Evolutionary conservation across 2,113 vertebrate genomes (phyloP).

Genomic region (Picathartes gymnocephalus): DNA sequence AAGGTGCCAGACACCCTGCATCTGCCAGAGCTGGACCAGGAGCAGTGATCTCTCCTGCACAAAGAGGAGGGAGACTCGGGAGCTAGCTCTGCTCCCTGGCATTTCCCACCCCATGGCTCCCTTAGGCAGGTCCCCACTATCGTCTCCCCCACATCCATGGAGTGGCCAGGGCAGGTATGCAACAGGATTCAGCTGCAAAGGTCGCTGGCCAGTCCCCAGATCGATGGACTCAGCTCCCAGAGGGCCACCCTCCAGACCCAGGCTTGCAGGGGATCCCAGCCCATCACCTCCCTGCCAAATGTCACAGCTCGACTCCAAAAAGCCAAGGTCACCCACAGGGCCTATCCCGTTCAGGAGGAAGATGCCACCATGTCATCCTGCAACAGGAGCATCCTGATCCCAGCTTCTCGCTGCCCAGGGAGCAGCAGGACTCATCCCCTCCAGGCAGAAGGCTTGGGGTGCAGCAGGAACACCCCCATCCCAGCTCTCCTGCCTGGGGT

Average conservation of each 20-base stretch:
- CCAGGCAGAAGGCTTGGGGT: background rate
- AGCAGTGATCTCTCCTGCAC: background rate
- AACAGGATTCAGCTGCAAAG: background rate
- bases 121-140: background rate
- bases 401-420: background rate
- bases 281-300: background rate
- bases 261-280: background rate
- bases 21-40: fast-evolving
- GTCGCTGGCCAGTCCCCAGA: background rate
- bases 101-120: background rate
- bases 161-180: background rate
- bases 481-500: background rate
- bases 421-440: background rate
- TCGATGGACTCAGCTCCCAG: background rate
- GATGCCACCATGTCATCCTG: background rate
- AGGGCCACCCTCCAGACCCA: background rate
- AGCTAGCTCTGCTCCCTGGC: background rate
- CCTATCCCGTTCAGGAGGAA: background rate
- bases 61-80: background rate
- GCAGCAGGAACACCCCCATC: background rate
- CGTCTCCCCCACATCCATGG: background rate
- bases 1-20: background rate
- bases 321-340: background rate
- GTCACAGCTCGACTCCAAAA: background rate
- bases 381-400: background rate